Conservation (phyloP, 2,113 vertebrate genomes). For the Cynocephalus volans region DNA sequence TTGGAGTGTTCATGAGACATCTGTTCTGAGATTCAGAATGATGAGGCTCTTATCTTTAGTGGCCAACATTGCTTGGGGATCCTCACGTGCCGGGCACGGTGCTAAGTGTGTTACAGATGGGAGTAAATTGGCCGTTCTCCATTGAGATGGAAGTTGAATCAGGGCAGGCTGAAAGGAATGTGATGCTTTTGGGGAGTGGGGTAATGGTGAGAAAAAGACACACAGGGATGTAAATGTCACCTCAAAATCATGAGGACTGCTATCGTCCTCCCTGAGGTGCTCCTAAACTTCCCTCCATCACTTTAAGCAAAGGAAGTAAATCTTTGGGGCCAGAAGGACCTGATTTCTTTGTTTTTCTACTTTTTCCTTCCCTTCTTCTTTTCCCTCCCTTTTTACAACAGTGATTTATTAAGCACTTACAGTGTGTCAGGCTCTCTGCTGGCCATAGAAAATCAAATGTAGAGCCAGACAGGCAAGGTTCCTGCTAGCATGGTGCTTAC, state of each 20-base stretch:
- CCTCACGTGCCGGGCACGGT: neutral
- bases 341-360: neutral
- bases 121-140: neutral
- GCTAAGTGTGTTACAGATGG: neutral
- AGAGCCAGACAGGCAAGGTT: neutral
- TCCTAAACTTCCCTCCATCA: neutral
- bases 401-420: constrained; percentile 1
- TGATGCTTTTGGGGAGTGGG: neutral
- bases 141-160: neutral
- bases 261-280: neutral
- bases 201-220: neutral
- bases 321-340: constrained; percentile 32
- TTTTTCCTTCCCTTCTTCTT: neutral
- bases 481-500: neutral
- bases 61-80: neutral
- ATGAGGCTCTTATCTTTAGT: neutral
- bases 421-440: neutral
- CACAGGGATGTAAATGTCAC: neutral
- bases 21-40: neutral
- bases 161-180: neutral
- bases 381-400: neutral
- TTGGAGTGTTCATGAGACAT: neutral
- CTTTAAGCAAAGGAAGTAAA: neutral
- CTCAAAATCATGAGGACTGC: neutral
- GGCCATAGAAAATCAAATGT: neutral